Percentiles rank a stretch among this genome's conserved stretches.
Conservation (phyloP, 2,113 vertebrate species). For the Anas platyrhynchos region DNA sequence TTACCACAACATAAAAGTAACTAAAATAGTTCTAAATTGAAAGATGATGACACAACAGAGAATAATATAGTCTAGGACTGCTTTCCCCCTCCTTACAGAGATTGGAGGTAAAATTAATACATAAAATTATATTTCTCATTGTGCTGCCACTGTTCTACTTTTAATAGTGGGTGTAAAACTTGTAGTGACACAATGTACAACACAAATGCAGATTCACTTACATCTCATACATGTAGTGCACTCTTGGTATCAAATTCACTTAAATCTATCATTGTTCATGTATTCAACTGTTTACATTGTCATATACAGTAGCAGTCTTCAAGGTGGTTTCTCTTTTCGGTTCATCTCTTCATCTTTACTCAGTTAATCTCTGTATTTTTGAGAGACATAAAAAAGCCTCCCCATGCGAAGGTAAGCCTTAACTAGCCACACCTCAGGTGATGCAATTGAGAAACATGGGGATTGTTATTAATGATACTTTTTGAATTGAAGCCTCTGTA, state of each 20-base stretch:
- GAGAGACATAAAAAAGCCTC: not conserved
- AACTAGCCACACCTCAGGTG: not conserved
- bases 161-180: conserved; percentile 38
- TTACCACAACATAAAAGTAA: not conserved
- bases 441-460: not conserved
- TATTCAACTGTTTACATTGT: not conserved
- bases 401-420: not conserved
- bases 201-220: conserved; percentile 19
- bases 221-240: not conserved
- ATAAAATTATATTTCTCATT: not conserved
- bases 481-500: conserved; percentile 39
- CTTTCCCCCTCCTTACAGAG: not conserved
- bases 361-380: conserved; percentile 1
- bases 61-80: not conserved
- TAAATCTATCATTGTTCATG: not conserved
- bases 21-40: conserved; percentile 6
- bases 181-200: not conserved
- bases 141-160: not conserved
- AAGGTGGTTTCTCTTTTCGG: not conserved
- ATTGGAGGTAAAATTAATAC: not conserved
- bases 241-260: conserved; percentile 43
- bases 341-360: not conserved
- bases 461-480: conserved; percentile 34
- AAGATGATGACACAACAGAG: conserved; percentile 5
- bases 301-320: not conserved